Evolutionary conservation across 2,888 invertebrate genomes (phyloP), one percentile per base, ranked within the genome.

Genomic region (Xanthia togata): DNA sequence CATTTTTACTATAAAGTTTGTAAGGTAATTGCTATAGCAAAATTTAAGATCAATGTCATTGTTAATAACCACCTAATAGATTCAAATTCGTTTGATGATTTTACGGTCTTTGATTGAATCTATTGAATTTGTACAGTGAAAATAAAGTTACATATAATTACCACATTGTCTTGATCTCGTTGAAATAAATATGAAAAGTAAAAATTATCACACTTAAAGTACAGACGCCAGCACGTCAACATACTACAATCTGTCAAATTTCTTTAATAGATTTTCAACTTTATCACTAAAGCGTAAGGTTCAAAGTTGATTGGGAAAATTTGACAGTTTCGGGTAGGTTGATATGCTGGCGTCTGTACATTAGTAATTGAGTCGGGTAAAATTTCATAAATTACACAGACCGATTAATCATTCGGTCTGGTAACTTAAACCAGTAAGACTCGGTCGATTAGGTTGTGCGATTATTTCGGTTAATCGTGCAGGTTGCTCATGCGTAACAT

Each of bases 1-100:
- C 92, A 88, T 90, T 91, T n/a, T 90, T 85, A 83, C 86, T 87
- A 84, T 86, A 81, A 87, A 86, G 76, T 85, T 82, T 83, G 79
- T 88, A 87, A 89, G 88, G 84, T 88, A 79, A 84, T 85, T 88
- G 87, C 86, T 87, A 86, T 87, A 87, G 77, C 76, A 76, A 82
- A 83, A 79, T 77, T 63, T 74, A 83, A 86, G 82, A 82, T 81
- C 87, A 89, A 89, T 90, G 88, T 78, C 86, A 85, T 83, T 85
- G 79, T 82, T 87, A 84, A 78, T 79, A 55, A 74, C 62, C 76
- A 80, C 78, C 77, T 84, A 78, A 86, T 79, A 72, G 67, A 86
- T 75, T 77, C 35, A 3, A 68, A 53, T 55, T 76, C 44, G 55
- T 64, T 35, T 71, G 53, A 55, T 60, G n/a, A 70, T 78, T 78